Base-by-base conservation (phyloP, 1,140 invertebrate species). In the Drosophila saltans region DNA sequence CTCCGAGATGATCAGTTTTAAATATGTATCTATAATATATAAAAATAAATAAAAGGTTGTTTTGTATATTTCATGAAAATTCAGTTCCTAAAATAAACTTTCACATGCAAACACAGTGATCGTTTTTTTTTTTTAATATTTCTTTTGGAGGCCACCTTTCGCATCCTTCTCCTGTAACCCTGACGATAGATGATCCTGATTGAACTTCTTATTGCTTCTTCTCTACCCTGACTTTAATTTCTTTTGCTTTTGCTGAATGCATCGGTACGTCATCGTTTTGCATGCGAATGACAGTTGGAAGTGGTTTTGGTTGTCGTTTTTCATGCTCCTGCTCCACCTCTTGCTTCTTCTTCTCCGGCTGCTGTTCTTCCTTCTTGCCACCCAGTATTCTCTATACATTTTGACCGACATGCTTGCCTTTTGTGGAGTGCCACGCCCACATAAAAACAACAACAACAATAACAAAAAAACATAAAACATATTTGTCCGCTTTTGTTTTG, bases 401-500 rank as follows among this genome's bases (percentile, higher is more conserved):
- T 57, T 57, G 36, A 39, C 33, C 57, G 21, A 40, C 16, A 39
- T 59, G 57, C 30, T 61, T 66, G 63, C 66, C 66, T 82, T 52
- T 75, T 64, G 59, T 40, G 56, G 67, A 45, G 62, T 69, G 80
- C 72, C 83, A 83, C 83, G 83, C 83, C 83, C 80, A 73, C 68
- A 62, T n/a, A 26, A 62, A 48, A 43, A 48, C 30, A 28, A 24
- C 57, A 41, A 45, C 33, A 72, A 58, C 36, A 57, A 57, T 26
- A 40, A 59, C 36, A 66, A 61, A 9, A 36, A 59, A 28, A 30
- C 71, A 80, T 58, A 62, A 75, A 78, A 88, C 76, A 80, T 88
- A 83, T 88, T 86, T 88, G 80, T 66, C 69, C 76, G 83, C 70
- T 86, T 88, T 88, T 86, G 83, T 86, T 86, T 88, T 86, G 80